Evolutionary conservation across 2,113 vertebrate genomes (phyloP), one percentile per base, ranked within the genome.

Genomic region (Myotis yumanensis): DNA sequence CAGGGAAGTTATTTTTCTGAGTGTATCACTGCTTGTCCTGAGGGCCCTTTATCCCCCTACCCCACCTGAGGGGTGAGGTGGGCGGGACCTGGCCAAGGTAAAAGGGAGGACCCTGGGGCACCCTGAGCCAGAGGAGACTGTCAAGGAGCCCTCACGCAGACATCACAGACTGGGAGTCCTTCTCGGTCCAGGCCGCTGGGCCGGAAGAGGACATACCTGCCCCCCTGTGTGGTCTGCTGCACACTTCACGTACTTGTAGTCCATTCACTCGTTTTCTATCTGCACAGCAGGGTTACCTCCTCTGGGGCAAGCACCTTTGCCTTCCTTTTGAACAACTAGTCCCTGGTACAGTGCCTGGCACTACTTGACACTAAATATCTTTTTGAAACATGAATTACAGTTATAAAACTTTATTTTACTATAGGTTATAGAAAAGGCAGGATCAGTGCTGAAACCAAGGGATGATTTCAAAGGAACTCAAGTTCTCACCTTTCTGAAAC

Each of bases 401-500:
- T 52, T 40, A 22, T 40, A 57, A 40, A 37, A 23, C 16, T 23
- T 89, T 1, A 48, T 37, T 37, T 17, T 59, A 5, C 0, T 32
- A 8, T 0, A 28, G 28, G 43, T 52, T 66, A 2, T 37, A 46
- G 23, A n/a, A 23, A 40, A 7, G 59, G 6, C 46, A 80, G 54
- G 46, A 79, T 86, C 32, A 46, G 40, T 48, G 10, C 48, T 25
- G 51, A n/a, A 76, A 51, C 32, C 8, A 11, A 75, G n/a, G 4
- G 73, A 5, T 30, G 14, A 37, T 51, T 79, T 69, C 52, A n/a
- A 54, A 80, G 57, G 89, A 37, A 71, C 11, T 46, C 5, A 46
- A 69, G n/a, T 69, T 22, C 2, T 80, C 84, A 69, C 11, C 30
- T 89, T 89, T 91, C 4, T 92, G 43, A 52, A 73, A 69, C n/a